Evolutionary conservation across 2,888 invertebrate species (phyloP).

Genomic region (Conus canariensis): DNA sequence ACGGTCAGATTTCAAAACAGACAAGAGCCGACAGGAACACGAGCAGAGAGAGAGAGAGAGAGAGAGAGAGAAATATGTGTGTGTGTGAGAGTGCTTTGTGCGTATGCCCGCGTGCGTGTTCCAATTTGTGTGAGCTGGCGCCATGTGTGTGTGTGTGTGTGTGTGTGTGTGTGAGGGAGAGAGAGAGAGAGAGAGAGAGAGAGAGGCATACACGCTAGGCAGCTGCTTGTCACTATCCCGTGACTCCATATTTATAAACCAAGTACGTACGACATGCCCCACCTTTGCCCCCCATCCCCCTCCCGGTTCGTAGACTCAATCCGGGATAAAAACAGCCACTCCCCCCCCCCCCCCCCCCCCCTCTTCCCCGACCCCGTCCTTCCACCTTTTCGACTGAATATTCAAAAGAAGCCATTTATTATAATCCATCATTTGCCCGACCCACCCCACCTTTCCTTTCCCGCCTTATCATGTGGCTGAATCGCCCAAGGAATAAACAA

Average conservation of each 20-base stretch:
- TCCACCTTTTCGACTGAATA: neutral
- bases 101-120: no score
- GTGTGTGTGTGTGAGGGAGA: no score
- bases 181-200: neutral
- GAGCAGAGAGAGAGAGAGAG: no score
- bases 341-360: neutral
- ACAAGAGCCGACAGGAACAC: no score
- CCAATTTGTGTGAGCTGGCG: no score
- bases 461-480: neutral
- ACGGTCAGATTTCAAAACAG: neutral
- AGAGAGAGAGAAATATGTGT: no score
- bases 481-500: neutral
- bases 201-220: neutral
- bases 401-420: neutral
- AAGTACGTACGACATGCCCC: neutral
- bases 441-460: neutral
- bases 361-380: neutral
- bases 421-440: neutral
- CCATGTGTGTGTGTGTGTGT: constrained; percentile 19
- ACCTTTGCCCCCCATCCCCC: no score
- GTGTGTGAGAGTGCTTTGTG: no score
- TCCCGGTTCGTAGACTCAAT: no score
- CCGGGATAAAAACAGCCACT: neutral
- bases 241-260: neutral
- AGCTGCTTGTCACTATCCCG: neutral